Percentiles rank a stretch among this genome's conserved stretches.
Conservation (phyloP, 2,888 invertebrate genomes). For the Shargacucullia verbasci region DNA sequence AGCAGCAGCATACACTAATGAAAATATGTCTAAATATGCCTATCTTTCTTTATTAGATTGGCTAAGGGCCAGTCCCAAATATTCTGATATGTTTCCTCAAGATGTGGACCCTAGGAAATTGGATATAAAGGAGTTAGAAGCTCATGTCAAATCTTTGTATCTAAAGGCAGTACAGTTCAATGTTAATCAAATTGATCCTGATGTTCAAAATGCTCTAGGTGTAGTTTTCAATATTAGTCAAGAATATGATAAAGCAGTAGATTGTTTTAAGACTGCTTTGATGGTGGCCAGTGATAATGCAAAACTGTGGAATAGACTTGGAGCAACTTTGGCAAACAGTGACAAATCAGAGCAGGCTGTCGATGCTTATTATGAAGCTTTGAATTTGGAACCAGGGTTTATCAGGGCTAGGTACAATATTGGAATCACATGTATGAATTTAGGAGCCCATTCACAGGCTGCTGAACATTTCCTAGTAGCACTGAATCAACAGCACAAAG, state of each 20-base stretch:
- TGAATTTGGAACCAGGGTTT: conserved; percentile 97
- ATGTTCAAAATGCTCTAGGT: conserved; percentile 97
- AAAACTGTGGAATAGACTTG: conserved; percentile 98
- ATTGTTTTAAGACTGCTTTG: conserved; percentile 97
- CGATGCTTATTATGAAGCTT: conserved; percentile 97
- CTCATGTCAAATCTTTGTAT: conserved; percentile 93
- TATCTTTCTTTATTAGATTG: conserved; percentile 94
- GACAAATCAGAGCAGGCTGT: conserved; percentile 98
- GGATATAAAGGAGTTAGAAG: conserved; percentile 83
- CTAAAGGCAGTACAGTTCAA: conserved; percentile 94
- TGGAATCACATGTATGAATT: conserved; percentile 98
- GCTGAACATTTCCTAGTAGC: conserved; percentile 98
- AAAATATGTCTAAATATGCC: conserved; percentile 97
- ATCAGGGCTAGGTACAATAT: conserved; percentile 99
- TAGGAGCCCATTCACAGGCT: conserved; percentile 98
- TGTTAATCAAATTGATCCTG: conserved; percentile 94
- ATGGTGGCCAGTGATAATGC: conserved; percentile 95
- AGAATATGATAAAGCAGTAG: conserved; percentile 98
- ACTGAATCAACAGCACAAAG: conserved; percentile 95
- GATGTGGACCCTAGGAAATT: conserved; percentile 82
- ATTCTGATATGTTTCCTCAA: conserved; percentile 91
- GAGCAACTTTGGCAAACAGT: conserved; percentile 99
- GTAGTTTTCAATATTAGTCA: conserved; percentile 98
- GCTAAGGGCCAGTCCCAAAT: conserved; percentile 94
- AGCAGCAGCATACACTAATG: conserved; percentile 98